These are phyloP conservation scores for Microtus californicus DNA, from an alignment of 2,797 vertebrate genomes.

Conservation along the genomic window DNA sequence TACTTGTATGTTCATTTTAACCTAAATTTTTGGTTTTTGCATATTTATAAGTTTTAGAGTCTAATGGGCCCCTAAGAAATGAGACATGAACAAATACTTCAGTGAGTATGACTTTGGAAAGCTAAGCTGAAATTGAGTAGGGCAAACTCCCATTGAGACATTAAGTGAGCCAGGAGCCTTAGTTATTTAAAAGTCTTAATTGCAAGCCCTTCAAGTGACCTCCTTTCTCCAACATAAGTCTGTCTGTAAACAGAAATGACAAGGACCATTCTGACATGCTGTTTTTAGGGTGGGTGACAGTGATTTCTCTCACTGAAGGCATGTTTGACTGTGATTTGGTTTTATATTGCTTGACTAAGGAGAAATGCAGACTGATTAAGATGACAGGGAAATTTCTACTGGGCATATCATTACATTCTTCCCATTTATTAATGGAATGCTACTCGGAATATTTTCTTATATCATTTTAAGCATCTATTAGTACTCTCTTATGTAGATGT, in stretches of 20 bases:
- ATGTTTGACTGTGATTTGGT: neutral
- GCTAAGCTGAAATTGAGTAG: neutral
- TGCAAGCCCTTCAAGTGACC: neutral
- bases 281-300: neutral
- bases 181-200: neutral
- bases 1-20: neutral
- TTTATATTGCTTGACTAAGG: neutral
- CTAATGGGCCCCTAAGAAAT: neutral
- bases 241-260: neutral
- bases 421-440: neutral
- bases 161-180: neutral
- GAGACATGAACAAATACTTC: neutral
- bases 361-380: neutral
- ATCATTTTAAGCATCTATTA: neutral
- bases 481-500: neutral
- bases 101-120: constrained; percentile 1
- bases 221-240: neutral
- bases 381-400: neutral
- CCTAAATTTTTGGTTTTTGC: neutral
- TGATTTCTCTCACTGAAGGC: constrained; percentile 13
- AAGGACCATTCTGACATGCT: neutral
- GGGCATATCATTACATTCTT: neutral
- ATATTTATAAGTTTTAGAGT: neutral
- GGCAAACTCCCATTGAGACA: neutral
- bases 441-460: neutral